Evolutionary conservation across 2,888 invertebrate genomes (phyloP), one percentile per base, ranked within the genome.

Genomic region (Allolobophora icterica): DNA sequence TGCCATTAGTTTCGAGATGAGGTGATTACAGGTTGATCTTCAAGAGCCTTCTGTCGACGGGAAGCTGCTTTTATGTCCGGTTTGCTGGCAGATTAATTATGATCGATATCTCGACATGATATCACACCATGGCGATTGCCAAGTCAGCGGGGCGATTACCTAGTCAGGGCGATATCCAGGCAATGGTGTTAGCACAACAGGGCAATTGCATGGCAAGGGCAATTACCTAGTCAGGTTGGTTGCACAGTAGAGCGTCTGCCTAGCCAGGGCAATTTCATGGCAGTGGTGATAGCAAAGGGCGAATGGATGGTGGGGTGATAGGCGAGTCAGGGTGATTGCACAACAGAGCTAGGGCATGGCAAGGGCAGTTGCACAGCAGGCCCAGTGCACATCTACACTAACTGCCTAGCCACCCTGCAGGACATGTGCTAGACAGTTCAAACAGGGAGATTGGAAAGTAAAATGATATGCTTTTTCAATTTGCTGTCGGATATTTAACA

Each of bases 1-100:
- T 87, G 87, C 38, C 87, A 87, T 87, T 87, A 87, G 87, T 87
- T 35, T 87, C 35, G 38, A 87, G 87, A 87, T 87, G 87, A 87
- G 34, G 87, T 38, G 87, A 87, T 87, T 87, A 87, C 87, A 87
- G 34, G 87, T 87, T 87, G 87, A 87, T 87, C 87, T 34, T 87
- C 87, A 34, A 35, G 35, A 87, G 87, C 34, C 11, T 30, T 30
- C 71, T 71, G 71, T 71, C 71, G 71, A 71, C 71, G 71, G 71
- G 30, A 71, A 71, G 30, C 71, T 11, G 87, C 38, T 38, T 87
- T 87, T 87, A 38, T 38, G 35, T 87, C 87, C 38, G 24, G 38
- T 87, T 87, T 87, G 87, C 34, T 38, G 35, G 38, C 87, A 87
- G 87, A 87, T 87, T 84, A 87, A 87, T 87, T 87, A 87, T 87